These are phyloP conservation scores for Monodelphis domestica DNA, from an alignment of 2,797 vertebrate species.

Conservation along the genomic window DNA sequence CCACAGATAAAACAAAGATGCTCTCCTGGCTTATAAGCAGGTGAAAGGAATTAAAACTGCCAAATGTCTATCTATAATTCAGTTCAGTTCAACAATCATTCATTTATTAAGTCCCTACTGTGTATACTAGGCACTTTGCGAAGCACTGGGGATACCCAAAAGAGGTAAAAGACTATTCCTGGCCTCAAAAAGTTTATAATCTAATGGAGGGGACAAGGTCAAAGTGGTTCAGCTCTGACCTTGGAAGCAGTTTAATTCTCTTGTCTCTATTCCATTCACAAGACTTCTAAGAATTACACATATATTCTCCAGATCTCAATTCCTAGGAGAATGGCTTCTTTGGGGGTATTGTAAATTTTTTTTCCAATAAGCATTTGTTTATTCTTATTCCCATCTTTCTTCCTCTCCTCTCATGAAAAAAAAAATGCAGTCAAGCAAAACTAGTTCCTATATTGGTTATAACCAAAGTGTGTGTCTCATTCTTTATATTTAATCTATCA, in stretches of 20 bases:
- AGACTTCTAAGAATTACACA: not conserved
- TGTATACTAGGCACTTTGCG: not conserved
- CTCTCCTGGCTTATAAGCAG: conserved; percentile 3
- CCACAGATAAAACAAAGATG: not conserved
- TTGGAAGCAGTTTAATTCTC: not conserved
- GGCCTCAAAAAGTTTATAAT: not conserved
- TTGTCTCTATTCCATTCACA: conserved; percentile 27
- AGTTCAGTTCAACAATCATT: not conserved
- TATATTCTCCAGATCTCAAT: not conserved
- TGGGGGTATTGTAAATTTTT: not conserved
- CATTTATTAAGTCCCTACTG: not conserved
- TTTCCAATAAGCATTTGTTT: not conserved
- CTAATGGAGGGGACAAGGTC: not conserved
- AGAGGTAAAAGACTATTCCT: not conserved
- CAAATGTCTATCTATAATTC: not conserved
- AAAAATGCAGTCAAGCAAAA: not conserved
- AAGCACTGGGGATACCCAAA: not conserved
- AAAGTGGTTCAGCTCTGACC: not conserved
- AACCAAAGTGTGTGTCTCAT: not conserved
- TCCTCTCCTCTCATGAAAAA: not conserved
- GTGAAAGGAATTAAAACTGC: not conserved
- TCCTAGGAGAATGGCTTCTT: not conserved
- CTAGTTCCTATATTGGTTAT: not conserved
- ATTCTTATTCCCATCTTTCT: not conserved
- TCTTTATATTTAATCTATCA: not conserved